A percentile compares a stretch with the other conserved stretches of the same genome.
Conservation (phyloP, 2,113 vertebrate genomes). For the Montifringilla adamsi region DNA sequence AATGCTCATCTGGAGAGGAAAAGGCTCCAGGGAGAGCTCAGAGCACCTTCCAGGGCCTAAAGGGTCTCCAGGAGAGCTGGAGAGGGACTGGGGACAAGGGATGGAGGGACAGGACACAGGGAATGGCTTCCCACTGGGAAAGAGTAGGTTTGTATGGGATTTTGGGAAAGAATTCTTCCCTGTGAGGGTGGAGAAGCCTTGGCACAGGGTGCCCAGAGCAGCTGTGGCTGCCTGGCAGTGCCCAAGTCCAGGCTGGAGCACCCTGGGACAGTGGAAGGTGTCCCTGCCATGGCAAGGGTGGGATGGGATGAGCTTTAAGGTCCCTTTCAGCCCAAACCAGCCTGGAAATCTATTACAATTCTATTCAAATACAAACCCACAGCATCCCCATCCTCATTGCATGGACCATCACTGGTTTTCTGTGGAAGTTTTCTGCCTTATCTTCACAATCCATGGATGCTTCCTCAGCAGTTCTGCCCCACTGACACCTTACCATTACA, state of each 20-base stretch:
- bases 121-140: not conserved
- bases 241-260: not conserved
- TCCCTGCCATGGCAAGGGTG: not conserved
- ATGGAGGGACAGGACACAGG: not conserved
- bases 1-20: rapidly evolving
- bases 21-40: not conserved
- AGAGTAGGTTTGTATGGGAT: rapidly evolving
- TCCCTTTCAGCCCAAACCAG: not conserved
- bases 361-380: not conserved
- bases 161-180: rapidly evolving
- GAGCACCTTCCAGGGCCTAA: rapidly evolving
- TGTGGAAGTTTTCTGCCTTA: not conserved
- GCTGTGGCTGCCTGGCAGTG: not conserved
- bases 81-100: not conserved
- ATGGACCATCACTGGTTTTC: not conserved
- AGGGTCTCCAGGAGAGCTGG: not conserved
- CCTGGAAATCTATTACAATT: not conserved
- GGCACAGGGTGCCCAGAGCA: not conserved
- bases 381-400: too few relatives aligned
- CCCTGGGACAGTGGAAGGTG: not conserved
- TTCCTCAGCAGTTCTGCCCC: not conserved
- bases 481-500: rapidly evolving
- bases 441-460: not conserved
- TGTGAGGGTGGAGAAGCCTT: rapidly evolving
- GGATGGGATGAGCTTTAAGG: rapidly evolving